These are phyloP conservation scores for Cryptosula pallasiana DNA, from an alignment of 2,888 invertebrate genomes.

Conservation along the genomic window DNA sequence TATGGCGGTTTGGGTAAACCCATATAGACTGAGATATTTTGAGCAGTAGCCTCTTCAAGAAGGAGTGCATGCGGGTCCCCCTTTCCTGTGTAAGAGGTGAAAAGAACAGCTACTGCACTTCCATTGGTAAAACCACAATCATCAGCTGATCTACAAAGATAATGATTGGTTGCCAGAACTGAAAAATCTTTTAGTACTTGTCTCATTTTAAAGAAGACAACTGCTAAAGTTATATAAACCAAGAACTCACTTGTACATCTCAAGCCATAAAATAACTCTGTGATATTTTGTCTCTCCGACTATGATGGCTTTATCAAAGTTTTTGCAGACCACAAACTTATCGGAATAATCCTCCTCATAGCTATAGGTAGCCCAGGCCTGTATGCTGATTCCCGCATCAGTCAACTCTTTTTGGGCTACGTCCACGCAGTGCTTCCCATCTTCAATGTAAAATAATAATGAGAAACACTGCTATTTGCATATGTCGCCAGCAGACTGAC, in stretches of 20 bases:
- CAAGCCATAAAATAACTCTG: slow-evolving; percentile 33
- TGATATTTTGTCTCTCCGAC: slow-evolving; percentile 33
- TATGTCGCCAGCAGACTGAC: no score
- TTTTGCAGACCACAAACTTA: slow-evolving; percentile 34
- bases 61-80: slow-evolving; percentile 36
- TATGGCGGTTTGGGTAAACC: slow-evolving; percentile 35
- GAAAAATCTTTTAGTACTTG: no score
- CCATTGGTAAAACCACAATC: slow-evolving; percentile 31
- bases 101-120: slow-evolving; percentile 34
- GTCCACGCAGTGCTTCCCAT: slow-evolving; percentile 31
- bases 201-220: no score
- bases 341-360: slow-evolving; percentile 36
- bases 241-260: slow-evolving; percentile 3
- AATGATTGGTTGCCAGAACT: no score
- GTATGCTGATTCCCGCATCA: slow-evolving; percentile 31
- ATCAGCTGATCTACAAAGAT: neutral
- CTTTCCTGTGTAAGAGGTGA: slow-evolving; percentile 36
- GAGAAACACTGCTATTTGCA: no score
- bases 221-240: no score
- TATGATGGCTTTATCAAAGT: slow-evolving; percentile 34
- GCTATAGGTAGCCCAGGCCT: slow-evolving; percentile 32
- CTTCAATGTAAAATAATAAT: neutral
- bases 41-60: slow-evolving; percentile 32
- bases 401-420: slow-evolving; percentile 33
- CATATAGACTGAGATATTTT: slow-evolving; percentile 37